Conservation (phyloP, 2,797 vertebrate species). For the Euphonia xanthogaster region DNA sequence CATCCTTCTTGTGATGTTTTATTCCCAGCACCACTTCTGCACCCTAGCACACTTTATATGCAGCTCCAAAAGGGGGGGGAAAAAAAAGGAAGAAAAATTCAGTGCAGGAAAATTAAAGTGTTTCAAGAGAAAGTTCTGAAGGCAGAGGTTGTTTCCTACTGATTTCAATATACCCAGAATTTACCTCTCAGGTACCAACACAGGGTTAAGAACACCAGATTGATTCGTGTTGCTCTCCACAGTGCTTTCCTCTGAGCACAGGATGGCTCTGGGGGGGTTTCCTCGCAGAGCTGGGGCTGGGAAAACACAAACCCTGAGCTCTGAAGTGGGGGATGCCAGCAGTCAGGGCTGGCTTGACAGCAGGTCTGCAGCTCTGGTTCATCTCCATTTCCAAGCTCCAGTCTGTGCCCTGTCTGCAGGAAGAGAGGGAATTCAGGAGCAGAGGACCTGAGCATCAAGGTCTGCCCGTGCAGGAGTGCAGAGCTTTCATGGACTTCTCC, state of each 20-base stretch:
- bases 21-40: neutral
- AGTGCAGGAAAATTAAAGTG: neutral
- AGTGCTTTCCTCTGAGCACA: conserved; percentile 39
- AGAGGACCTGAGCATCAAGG: neutral
- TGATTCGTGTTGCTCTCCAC: conserved; percentile 32
- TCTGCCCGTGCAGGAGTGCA: neutral
- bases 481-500: neutral
- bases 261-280: neutral
- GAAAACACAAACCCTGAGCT: neutral
- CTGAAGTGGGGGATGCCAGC: neutral
- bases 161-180: neutral
- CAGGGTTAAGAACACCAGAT: conserved; percentile 4
- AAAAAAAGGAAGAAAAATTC: neutral
- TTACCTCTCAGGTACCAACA: conserved; percentile 35
- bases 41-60: neutral
- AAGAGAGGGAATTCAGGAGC: neutral
- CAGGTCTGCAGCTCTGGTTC: neutral
- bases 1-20: conserved; percentile 29
- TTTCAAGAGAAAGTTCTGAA: neutral
- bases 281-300: conserved; percentile 31
- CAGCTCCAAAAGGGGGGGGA: neutral
- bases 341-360: neutral
- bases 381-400: neutral
- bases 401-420: neutral
- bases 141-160: conserved; percentile 1